phyloP scores from a whole-genome alignment of 2,113 vertebrate genomes.

The Coreoperca whiteheadi region DNA sequence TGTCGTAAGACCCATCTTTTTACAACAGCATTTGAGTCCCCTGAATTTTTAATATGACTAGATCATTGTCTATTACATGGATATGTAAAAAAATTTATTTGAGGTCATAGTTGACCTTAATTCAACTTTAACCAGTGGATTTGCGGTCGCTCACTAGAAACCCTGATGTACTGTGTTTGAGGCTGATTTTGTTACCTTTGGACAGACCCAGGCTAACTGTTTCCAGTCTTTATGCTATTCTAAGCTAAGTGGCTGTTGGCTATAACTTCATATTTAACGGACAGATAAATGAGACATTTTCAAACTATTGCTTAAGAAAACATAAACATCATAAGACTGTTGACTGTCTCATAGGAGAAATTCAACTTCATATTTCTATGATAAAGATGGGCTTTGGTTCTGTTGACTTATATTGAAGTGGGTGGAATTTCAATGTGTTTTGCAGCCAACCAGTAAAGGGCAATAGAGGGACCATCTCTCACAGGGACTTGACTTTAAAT shows the following conservation, averaged over 20 bases:
- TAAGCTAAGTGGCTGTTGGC: not conserved
- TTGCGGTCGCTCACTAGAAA: no score
- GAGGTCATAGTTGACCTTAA: no score
- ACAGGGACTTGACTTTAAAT: slow-evolving; percentile 64
- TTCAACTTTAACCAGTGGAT: no score
- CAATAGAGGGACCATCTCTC: slow-evolving; percentile 56
- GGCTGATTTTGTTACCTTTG: no score
- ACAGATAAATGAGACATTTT: not conserved
- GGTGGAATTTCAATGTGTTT: slow-evolving; percentile 57
- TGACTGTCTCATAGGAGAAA: slow-evolving; percentile 8
- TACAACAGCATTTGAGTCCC: no score
- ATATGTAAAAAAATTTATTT: no score
- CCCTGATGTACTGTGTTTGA: no score
- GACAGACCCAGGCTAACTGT: no score
- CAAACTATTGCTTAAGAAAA: not conserved
- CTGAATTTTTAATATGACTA: no score
- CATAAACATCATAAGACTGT: not conserved
- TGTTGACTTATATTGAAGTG: slow-evolving; percentile 56
- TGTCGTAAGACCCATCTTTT: no score
- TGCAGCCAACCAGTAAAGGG: slow-evolving; percentile 64
- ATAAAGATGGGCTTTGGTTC: slow-evolving; percentile 8
- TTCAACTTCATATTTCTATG: slow-evolving; percentile 35
- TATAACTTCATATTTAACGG: not conserved
- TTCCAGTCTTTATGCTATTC: not conserved
- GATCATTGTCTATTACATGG: no score